Conservation (phyloP, 2,888 invertebrate species). For the Gymnoscelis rufifasciata region DNA sequence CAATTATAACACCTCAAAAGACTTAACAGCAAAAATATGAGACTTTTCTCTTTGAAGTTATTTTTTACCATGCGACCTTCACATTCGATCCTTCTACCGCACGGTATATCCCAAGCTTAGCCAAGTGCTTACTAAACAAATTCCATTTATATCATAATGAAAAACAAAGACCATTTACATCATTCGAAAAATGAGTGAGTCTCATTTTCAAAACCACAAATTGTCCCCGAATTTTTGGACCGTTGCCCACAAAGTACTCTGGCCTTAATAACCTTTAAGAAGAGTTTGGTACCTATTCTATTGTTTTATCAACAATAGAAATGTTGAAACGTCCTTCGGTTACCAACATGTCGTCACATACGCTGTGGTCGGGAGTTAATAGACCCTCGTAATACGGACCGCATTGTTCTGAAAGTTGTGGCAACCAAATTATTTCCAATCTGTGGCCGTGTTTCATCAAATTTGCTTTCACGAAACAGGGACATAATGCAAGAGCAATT, state of each 20-base stretch:
- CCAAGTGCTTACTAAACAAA: not conserved
- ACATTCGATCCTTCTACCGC: not conserved
- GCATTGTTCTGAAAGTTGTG: constrained; percentile 15
- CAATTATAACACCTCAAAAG: not conserved
- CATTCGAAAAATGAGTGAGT: constrained; percentile 15
- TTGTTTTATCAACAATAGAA: constrained; percentile 30
- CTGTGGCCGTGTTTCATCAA: constrained; percentile 2
- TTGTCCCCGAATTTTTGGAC: constrained; percentile 24
- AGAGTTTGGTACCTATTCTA: constrained; percentile 19
- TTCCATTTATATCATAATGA: constrained; percentile 22
- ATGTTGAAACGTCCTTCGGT: constrained; percentile 20
- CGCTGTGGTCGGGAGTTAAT: constrained; percentile 1
- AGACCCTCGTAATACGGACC: constrained; percentile 6
- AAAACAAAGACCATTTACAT: constrained; percentile 23
- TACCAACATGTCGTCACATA: constrained; percentile 13
- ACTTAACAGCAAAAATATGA: not conserved
- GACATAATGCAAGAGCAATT: not conserved
- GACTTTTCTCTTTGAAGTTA: not conserved
- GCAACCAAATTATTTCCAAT: constrained; percentile 12
- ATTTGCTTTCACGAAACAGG: not conserved
- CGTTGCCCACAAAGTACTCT: constrained; percentile 22
- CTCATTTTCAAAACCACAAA: constrained; percentile 17
- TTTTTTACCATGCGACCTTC: not conserved
- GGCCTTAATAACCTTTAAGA: constrained; percentile 25
- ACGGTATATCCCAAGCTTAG: constrained; percentile 7